Evolutionary conservation across 1,140 invertebrate genomes (phyloP), one percentile per base, ranked within the genome.

Genomic region (Piezodorus guildinii): DNA sequence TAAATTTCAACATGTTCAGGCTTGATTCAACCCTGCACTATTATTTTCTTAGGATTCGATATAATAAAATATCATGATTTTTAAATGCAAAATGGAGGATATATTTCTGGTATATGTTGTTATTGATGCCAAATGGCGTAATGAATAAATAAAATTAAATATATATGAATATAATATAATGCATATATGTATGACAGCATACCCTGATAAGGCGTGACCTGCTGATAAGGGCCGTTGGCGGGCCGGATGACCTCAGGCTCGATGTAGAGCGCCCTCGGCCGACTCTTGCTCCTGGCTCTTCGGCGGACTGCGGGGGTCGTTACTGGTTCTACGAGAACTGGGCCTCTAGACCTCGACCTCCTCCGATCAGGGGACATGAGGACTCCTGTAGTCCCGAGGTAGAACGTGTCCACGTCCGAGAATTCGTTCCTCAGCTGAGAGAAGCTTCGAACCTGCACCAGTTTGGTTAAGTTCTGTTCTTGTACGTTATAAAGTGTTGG

Each of bases 371-470:
- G 79, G 1, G 84, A 83, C 0, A 83, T 85, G 45, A 77, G 75
- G 0, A 76, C 77, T 27, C 78, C 75, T 0, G 83, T 81, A 15
- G 82, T 79, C 15, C 85, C 86, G 69, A 94, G 75, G 73, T 92
- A 93, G 75, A 95, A 95, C 14, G 90, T 92, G 72, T 93, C 90
- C 44, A 92, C 86, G 69, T 92, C 89, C 1, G 88, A 87, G 71
- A 93, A 92, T 71, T 95, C 91, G 71, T 93, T 91, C 46, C 91
- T 82, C 43, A 96, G 74, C 68, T 95, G 91, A 0, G 90, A 94
- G 74, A 94, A 94, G 74, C 91, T 94, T 65, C 90, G 80, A 3
- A 96, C 86, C 87, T 90, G 70, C 12, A 65, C 60, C 21, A 49
- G 21, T 3, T 49, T 17, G 14, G 34, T 39, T 1, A 39, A 10